Evolutionary conservation across 2,797 vertebrate species (phyloP).

Genomic region (Oreochromis mossambicus): DNA sequence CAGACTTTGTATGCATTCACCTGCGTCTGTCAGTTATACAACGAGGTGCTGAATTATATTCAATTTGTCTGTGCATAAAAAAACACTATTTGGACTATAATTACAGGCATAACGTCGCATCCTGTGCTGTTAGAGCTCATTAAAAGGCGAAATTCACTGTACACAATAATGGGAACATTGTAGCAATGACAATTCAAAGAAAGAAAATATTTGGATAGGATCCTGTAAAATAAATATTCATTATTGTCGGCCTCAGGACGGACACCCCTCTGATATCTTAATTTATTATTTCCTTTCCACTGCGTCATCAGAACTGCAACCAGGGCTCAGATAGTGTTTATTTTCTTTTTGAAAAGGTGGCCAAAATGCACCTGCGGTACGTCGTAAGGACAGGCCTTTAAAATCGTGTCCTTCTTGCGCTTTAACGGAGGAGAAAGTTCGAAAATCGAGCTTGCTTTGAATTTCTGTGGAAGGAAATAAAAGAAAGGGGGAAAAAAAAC

Average conservation of each 20-base stretch:
- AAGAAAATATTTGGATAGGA: not conserved
- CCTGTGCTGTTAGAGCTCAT: not conserved
- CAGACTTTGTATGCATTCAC: not conserved
- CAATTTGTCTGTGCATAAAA: not conserved
- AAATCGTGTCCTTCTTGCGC: not conserved
- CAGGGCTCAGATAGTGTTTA: not conserved
- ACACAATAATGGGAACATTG: not conserved
- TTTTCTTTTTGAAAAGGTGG: not conserved
- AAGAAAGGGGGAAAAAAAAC: not conserved
- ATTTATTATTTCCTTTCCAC: not conserved
- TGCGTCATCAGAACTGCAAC: not conserved
- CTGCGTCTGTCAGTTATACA: not conserved
- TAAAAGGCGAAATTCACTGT: not conserved
- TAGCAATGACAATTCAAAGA: not conserved
- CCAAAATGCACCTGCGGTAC: not conserved
- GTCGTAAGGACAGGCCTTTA: not conserved
- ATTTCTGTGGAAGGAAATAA: not conserved
- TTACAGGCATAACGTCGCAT: not conserved
- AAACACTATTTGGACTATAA: not conserved
- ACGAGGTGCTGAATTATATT: not conserved
- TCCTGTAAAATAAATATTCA: not conserved
- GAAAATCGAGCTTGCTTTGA: not conserved
- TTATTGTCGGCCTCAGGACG: not conserved
- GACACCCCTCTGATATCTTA: not conserved
- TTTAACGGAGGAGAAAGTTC: not conserved